Percentiles rank a stretch among this genome's conserved stretches.
These are phyloP conservation scores for Dolichomitus sp. DNA, from an alignment of 2,888 invertebrate genomes.

Conservation along the genomic window DNA sequence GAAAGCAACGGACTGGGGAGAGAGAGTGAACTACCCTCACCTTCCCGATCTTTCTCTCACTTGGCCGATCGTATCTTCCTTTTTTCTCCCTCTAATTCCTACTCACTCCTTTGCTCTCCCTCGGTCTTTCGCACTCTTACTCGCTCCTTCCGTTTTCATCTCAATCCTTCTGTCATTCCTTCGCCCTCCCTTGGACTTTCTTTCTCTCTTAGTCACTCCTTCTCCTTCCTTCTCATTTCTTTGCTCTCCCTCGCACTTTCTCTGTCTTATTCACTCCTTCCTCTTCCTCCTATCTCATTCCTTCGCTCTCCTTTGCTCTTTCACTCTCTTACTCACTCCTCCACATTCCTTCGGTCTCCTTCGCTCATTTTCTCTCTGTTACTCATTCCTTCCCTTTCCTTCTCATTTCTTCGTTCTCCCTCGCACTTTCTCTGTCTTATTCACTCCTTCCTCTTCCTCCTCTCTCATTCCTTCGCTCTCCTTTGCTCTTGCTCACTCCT, in stretches of 20 bases:
- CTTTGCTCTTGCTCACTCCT: no score
- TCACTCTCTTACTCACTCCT: no score
- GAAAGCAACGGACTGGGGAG: conserved; percentile 71
- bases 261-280: background rate
- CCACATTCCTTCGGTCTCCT: conserved; percentile 62
- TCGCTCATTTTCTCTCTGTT: conserved; percentile 65
- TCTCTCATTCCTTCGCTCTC: no score
- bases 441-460: no score
- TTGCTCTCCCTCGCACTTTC: conserved; percentile 28
- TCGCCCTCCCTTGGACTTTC: conserved; percentile 65
- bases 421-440: conserved; percentile 36
- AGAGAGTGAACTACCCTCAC: conserved; percentile 68
- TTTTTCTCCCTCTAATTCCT: conserved; percentile 48
- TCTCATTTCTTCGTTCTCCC: no score
- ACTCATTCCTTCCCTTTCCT: background rate
- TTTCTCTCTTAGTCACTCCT: conserved; percentile 47
- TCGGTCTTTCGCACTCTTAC: background rate
- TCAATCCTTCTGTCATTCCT: conserved; percentile 40
- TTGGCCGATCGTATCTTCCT: conserved; percentile 1
- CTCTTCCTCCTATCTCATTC: no score
- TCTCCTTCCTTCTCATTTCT: no score
- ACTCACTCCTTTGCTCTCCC: conserved; percentile 58
- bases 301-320: background rate
- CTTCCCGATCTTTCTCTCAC: conserved; percentile 43
- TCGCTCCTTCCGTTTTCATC: conserved; percentile 46